These are phyloP conservation scores for Athene cunicularia DNA, from an alignment of 2,113 vertebrate genomes.

Conservation along the genomic window DNA sequence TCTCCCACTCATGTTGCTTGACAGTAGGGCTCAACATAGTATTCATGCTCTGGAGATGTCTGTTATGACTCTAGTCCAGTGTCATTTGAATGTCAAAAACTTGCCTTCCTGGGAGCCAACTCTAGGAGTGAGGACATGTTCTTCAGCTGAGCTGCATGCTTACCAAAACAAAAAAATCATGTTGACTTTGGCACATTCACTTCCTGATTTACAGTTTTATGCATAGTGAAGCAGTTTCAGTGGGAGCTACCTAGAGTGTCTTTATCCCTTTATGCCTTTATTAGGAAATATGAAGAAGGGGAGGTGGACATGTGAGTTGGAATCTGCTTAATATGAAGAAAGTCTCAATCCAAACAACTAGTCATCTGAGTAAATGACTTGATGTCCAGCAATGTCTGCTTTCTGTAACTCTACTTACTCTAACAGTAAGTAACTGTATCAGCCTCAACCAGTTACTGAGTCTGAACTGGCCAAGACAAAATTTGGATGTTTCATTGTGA, in stretches of 20 bases:
- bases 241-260: neutral
- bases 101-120: neutral
- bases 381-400: neutral
- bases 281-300: neutral
- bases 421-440: neutral
- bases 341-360: neutral
- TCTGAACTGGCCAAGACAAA: neutral
- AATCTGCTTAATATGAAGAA: neutral
- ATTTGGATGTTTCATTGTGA: neutral
- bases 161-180: neutral
- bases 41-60: neutral
- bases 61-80: neutral
- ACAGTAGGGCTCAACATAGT: neutral
- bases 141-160: neutral
- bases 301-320: neutral
- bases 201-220: neutral
- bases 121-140: neutral
- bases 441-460: neutral
- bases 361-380: neutral
- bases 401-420: neutral
- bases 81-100: neutral
- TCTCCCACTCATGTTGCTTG: neutral
- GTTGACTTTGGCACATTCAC: neutral
- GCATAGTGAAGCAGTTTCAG: neutral
- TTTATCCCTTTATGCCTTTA: neutral